These are phyloP conservation scores for Rhyacichthys aspro DNA, from an alignment of 2,797 vertebrate species.

Conservation along the genomic window DNA sequence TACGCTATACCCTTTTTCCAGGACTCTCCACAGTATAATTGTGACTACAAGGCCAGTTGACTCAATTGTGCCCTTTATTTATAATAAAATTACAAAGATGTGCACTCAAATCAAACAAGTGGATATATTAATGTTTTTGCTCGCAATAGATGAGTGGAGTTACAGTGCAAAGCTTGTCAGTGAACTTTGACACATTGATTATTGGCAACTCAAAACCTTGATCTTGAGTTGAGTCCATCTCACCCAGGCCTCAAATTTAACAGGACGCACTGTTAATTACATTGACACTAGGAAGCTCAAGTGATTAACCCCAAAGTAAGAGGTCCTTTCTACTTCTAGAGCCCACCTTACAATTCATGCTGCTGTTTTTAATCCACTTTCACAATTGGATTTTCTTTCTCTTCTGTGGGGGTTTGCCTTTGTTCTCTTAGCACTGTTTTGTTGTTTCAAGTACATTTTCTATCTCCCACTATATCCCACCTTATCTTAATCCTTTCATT, in stretches of 20 bases:
- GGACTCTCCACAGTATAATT: too few species aligned
- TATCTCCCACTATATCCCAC: conserved; percentile 17
- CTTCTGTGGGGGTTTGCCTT: conserved; percentile 5
- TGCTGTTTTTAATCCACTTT: neutral
- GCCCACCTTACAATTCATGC: conserved; percentile 18
- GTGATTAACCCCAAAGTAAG: conserved; percentile 42
- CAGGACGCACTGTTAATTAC: conserved; percentile 29
- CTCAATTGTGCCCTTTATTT: too few species aligned
- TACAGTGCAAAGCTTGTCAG: too few species aligned
- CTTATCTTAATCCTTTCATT: conserved; percentile 57
- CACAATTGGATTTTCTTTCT: conserved; percentile 1
- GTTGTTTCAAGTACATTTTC: conserved; percentile 29
- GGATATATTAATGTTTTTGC: too few species aligned
- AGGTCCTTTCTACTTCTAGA: conserved; percentile 21
- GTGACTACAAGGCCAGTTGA: too few species aligned
- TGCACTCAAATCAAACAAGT: too few species aligned
- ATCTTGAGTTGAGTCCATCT: too few species aligned
- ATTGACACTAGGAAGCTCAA: conserved; percentile 25
- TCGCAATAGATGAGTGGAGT: too few species aligned
- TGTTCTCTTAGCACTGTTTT: conserved; percentile 20
- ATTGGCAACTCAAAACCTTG: too few species aligned
- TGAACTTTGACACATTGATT: too few species aligned
- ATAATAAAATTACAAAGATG: too few species aligned
- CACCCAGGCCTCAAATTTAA: conserved; percentile 2
- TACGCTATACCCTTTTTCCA: too few species aligned